Evolutionary conservation across 2,888 invertebrate species (phyloP).

Genomic region (Margaritifera margaritifera): DNA sequence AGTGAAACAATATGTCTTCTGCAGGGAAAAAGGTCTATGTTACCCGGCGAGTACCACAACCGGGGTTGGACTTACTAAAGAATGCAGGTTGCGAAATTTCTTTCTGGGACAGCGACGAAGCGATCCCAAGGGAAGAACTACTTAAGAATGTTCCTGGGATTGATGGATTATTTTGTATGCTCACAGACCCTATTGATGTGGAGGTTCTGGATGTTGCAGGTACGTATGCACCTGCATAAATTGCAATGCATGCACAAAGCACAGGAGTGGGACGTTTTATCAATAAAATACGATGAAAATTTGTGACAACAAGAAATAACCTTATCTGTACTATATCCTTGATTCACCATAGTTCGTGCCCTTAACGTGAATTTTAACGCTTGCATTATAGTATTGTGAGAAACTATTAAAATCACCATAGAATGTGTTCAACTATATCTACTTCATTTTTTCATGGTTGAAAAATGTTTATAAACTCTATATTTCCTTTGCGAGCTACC

Average conservation of each 20-base stretch:
- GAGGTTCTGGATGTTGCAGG: conserved; percentile 82
- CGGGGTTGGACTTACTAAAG: conserved; percentile 49
- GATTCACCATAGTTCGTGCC: too few species aligned
- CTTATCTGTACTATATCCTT: too few species aligned
- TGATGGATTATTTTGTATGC: conserved; percentile 84
- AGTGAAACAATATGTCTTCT: neutral
- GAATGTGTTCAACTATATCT: too few species aligned
- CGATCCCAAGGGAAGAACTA: conserved; percentile 77
- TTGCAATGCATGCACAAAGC: neutral
- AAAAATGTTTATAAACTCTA: too few species aligned
- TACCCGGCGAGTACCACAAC: conserved; percentile 57
- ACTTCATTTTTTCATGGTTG: too few species aligned
- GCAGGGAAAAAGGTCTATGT: conserved; percentile 52
- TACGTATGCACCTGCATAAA: conserved; percentile 58
- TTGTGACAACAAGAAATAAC: conserved; percentile 2
- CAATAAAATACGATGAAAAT: too few species aligned
- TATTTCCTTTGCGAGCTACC: too few species aligned
- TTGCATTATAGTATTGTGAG: too few species aligned
- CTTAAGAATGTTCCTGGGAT: conserved; percentile 80
- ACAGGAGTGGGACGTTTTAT: conserved; percentile 1
- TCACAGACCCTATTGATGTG: conserved; percentile 87
- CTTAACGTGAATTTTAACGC: too few species aligned
- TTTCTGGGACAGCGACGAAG: conserved; percentile 61
- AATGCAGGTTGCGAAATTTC: conserved; percentile 47
- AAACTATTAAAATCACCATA: too few species aligned